Conservation (phyloP, 2,888 invertebrate species). For the Ochropacha duplaris region DNA sequence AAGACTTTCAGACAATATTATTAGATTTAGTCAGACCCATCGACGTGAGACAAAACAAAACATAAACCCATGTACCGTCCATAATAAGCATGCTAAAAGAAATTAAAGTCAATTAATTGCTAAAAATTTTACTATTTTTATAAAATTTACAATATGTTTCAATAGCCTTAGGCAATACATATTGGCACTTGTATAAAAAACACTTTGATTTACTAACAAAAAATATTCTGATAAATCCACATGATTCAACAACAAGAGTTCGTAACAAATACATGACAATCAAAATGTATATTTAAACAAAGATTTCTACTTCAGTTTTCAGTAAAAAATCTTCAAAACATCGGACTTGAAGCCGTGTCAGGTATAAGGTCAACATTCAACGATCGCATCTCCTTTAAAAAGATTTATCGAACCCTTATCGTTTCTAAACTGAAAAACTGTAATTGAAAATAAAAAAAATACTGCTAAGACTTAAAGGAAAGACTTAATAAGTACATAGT, state of each 20-base stretch:
- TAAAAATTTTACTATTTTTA: constrained; percentile 50
- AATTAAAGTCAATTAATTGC: constrained; percentile 39
- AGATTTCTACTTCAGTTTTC: constrained; percentile 34
- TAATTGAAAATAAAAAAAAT: constrained; percentile 60
- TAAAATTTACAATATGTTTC: constrained; percentile 40
- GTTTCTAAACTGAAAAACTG: constrained; percentile 79
- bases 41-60: not conserved
- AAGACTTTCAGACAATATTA: not conserved
- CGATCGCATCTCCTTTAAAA: constrained; percentile 63
- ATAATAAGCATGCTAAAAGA: constrained; percentile 16
- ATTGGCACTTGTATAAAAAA: constrained; percentile 36
- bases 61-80: constrained; percentile 22
- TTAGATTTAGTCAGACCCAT: not conserved
- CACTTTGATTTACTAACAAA: constrained; percentile 28
- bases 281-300: constrained; percentile 15
- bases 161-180: constrained; percentile 48
- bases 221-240: constrained; percentile 32
- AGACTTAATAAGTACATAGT: not conserved
- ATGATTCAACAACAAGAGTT: constrained; percentile 35
- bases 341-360: constrained; percentile 24
- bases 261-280: constrained; percentile 31
- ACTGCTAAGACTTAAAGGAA: constrained; percentile 30
- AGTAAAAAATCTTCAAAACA: constrained; percentile 46
- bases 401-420: constrained; percentile 75
- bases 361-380: constrained; percentile 33